Percentiles rank a stretch among this genome's conserved stretches.
Evolutionary conservation across 2,797 vertebrate species (phyloP).

Genomic region (Gobionotothen gibberifrons): DNA sequence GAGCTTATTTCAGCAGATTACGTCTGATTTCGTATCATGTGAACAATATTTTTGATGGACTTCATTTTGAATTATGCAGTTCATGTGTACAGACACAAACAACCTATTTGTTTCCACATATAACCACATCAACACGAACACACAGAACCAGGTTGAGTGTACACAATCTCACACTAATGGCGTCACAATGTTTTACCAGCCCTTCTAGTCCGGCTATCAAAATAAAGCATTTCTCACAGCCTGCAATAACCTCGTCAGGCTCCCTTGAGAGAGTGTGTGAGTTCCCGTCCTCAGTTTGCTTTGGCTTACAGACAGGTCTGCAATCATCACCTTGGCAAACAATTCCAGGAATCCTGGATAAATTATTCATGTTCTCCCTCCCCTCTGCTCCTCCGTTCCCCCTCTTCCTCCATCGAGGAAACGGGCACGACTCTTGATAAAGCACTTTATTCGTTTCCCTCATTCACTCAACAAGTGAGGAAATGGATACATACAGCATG

Average conservation of each 20-base stretch:
- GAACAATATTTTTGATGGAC: constrained; percentile 18
- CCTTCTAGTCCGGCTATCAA: constrained; percentile 58
- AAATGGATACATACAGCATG: constrained; percentile 39
- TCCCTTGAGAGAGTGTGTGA: constrained; percentile 67
- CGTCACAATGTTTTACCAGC: constrained; percentile 47
- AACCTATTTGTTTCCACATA: background rate
- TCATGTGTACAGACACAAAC: constrained; percentile 7
- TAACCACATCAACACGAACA: constrained; percentile 19
- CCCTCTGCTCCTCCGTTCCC: constrained; percentile 46
- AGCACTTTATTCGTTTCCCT: constrained; percentile 54
- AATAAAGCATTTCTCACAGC: constrained; percentile 69
- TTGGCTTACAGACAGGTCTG: constrained; percentile 85
- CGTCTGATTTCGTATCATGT: constrained; percentile 40
- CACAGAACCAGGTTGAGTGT: constrained; percentile 30
- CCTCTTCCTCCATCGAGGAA: constrained; percentile 65
- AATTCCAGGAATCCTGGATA: constrained; percentile 87
- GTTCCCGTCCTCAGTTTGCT: constrained; percentile 80
- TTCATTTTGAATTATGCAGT: constrained; percentile 38
- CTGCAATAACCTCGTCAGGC: constrained; percentile 70
- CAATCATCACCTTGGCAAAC: constrained; percentile 89
- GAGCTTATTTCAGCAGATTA: constrained; percentile 54
- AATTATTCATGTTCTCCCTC: constrained; percentile 85
- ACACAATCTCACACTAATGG: constrained; percentile 53
- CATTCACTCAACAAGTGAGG: constrained; percentile 62
- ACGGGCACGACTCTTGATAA: constrained; percentile 69